phyloP scores from a whole-genome alignment of 2,113 vertebrate genomes.

The Ovibos moschatus region DNA sequence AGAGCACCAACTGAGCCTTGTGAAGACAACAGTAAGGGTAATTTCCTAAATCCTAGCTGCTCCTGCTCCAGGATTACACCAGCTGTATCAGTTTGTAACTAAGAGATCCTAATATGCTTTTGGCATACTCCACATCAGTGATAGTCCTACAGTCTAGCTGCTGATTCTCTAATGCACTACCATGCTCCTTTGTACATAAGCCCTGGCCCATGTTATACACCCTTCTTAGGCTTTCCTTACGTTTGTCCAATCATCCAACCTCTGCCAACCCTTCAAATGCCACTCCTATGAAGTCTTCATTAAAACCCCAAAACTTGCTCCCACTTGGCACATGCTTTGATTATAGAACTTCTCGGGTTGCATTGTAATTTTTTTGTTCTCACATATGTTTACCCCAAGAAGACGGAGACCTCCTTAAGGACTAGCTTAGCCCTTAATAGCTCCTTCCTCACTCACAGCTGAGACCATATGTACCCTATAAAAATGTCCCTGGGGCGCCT shows the following conservation, averaged over 20 bases:
- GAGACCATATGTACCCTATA: constrained; percentile 64
- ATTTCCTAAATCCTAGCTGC: not conserved
- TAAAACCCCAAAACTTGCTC: not conserved
- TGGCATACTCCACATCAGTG: not conserved
- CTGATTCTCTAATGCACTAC: not conserved
- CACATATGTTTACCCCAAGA: constrained; percentile 22
- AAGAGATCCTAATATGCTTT: not conserved
- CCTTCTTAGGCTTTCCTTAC: not conserved
- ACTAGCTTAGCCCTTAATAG: constrained; percentile 41
- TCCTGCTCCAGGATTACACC: not conserved
- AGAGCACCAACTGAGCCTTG: not conserved
- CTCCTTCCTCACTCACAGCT: constrained; percentile 47
- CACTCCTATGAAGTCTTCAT: not conserved
- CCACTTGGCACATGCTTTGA: not conserved
- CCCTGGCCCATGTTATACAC: not conserved
- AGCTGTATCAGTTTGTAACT: not conserved
- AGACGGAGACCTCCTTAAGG: not conserved
- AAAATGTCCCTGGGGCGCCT: constrained; percentile 66
- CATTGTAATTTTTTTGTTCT: not conserved
- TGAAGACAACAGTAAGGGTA: not conserved
- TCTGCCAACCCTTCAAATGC: not conserved
- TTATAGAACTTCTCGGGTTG: not conserved
- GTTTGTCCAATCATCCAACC: not conserved
- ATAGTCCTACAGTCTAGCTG: not conserved
- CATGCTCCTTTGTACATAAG: not conserved